Percentiles rank a stretch among this genome's conserved stretches.
Evolutionary conservation across 2,113 vertebrate genomes (phyloP).

Genomic region (Colaptes auratus): DNA sequence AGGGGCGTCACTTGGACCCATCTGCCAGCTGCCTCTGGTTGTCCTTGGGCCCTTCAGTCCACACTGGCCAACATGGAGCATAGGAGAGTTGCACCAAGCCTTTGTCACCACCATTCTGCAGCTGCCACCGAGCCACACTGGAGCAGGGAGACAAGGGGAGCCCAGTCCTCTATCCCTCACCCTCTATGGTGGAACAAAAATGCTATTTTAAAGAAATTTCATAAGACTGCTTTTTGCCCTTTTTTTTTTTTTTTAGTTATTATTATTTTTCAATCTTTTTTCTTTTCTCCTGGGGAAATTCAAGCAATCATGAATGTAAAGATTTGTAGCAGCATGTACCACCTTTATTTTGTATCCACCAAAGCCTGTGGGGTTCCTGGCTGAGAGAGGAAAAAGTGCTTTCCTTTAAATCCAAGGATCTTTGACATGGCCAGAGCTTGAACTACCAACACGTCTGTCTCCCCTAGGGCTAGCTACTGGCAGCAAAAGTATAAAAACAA

Average conservation of each 20-base stretch:
- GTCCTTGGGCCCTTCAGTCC: neutral
- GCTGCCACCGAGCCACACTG: accelerated
- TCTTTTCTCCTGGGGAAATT: neutral
- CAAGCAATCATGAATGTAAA: neutral
- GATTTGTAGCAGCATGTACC: neutral
- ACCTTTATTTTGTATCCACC: neutral
- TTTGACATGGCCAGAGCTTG: neutral
- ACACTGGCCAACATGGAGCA: accelerated
- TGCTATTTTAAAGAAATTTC: neutral
- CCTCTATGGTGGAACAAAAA: accelerated
- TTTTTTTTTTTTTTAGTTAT: neutral
- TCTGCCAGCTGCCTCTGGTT: neutral
- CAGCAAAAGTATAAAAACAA: constrained; percentile 5
- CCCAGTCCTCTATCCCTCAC: accelerated
- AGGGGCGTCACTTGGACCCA: accelerated
- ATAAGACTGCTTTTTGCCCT: neutral
- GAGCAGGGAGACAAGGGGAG: accelerated
- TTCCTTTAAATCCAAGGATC: neutral
- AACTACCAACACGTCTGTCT: neutral
- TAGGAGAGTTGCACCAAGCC: accelerated
- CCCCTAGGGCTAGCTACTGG: neutral
- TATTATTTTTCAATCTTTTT: too few relatives aligned
- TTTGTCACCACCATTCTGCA: accelerated
- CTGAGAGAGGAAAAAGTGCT: neutral
- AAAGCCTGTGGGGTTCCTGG: neutral